Conservation (phyloP, 30 jellyfish, hydroid and myxozoan genomes). For the Turritopsis dohrnii region DNA sequence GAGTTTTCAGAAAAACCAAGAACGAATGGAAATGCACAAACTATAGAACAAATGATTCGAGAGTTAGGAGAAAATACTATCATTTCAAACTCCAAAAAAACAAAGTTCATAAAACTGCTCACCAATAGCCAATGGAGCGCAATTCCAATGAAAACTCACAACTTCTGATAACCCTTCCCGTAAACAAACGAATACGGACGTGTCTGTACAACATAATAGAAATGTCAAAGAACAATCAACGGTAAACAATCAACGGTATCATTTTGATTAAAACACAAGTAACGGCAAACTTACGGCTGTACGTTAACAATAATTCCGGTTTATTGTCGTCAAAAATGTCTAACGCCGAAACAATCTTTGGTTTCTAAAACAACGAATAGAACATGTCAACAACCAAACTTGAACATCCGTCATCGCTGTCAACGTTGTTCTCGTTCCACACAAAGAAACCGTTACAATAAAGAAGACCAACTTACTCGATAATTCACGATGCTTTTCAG, state of each 20-base stretch:
- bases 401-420: too few species aligned
- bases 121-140: conserved; percentile 89
- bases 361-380: conserved; percentile 39
- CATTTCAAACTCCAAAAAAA: background rate
- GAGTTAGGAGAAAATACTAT: background rate
- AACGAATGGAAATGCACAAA: conserved; percentile 93
- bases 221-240: background rate
- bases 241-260: too few species aligned
- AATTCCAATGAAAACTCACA: conserved; percentile 80
- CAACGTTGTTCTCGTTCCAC: too few species aligned
- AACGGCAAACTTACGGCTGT: conserved; percentile 95
- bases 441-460: too few species aligned
- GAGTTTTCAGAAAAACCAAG: conserved; percentile 90
- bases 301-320: conserved; percentile 83
- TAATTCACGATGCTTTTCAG: conserved; percentile 51
- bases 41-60: conserved; percentile 28
- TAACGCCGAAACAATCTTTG: conserved; percentile 74
- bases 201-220: conserved; percentile 35
- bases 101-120: background rate
- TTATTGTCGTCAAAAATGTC: conserved; percentile 91
- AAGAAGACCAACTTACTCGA: conserved; percentile 75
- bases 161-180: conserved; percentile 30
- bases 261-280: too few species aligned
- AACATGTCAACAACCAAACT: too few species aligned
- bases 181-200: conserved; percentile 73